A percentile compares a stretch with the other conserved stretches of the same genome.
These are phyloP conservation scores for Catharus fuscescens DNA, from an alignment of 2,113 vertebrate species.

Conservation along the genomic window DNA sequence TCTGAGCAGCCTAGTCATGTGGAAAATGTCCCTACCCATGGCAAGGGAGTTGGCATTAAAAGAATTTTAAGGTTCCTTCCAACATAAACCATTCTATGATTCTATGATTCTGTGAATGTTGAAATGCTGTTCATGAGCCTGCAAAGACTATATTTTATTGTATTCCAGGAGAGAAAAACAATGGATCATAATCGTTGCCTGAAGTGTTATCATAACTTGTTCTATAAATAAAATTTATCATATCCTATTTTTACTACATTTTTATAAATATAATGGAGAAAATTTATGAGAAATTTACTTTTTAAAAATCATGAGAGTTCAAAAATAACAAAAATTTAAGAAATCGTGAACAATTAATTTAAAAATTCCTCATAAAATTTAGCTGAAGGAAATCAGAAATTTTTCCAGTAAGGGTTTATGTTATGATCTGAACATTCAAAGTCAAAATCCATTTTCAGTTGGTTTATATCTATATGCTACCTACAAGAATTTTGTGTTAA, in stretches of 20 bases:
- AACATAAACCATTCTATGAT: not conserved
- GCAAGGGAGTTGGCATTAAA: not conserved
- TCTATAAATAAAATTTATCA: not conserved
- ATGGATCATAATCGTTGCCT: not conserved
- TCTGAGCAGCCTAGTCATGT: not conserved
- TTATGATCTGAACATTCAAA: not conserved
- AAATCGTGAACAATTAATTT: not conserved
- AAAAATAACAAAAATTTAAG: not conserved
- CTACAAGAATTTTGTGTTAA: not conserved
- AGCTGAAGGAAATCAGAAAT: not conserved
- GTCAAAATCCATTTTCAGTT: not conserved
- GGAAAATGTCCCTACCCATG: not conserved
- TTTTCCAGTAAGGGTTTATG: not conserved
- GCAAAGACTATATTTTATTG: not conserved
- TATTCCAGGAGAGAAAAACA: not conserved
- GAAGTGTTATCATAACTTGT: not conserved
- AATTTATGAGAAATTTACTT: not conserved
- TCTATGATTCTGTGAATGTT: not conserved
- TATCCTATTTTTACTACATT: not conserved
- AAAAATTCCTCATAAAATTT: not conserved
- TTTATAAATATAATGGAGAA: not conserved
- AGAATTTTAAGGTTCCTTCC: not conserved
- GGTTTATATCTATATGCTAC: not conserved
- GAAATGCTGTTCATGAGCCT: rapidly evolving
- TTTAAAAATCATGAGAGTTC: not conserved